A percentile compares a stretch with the other conserved stretches of the same genome.
These are phyloP conservation scores for Pseudochromis fuscus DNA, from an alignment of 2,797 vertebrate genomes.

Conservation along the genomic window DNA sequence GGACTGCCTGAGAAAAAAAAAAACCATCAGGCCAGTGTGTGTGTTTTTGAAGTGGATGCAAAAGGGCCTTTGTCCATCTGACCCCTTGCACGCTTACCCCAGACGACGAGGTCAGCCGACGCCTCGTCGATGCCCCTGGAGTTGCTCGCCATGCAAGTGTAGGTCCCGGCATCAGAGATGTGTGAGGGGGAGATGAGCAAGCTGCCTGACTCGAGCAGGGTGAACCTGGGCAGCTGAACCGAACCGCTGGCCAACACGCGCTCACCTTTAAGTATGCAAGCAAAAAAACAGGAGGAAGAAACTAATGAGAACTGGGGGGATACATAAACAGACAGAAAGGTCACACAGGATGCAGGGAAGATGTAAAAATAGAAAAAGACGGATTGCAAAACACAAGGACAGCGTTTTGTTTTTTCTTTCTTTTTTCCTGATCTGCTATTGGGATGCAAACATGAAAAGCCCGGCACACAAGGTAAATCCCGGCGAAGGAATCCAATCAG, in stretches of 20 bases:
- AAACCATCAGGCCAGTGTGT: not conserved
- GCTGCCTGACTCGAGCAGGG: conserved; percentile 95
- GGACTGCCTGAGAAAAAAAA: not conserved
- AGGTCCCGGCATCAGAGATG: conserved; percentile 92
- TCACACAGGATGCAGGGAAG: not conserved
- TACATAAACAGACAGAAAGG: not conserved
- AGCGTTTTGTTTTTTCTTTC: too few relatives aligned
- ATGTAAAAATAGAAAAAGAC: conserved; percentile 5
- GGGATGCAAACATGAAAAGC: conserved; percentile 55
- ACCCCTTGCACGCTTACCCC: conserved; percentile 84
- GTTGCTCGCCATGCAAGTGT: conserved; percentile 96
- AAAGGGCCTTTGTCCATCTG: not conserved
- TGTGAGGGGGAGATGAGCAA: conserved; percentile 94
- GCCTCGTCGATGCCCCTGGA: conserved; percentile 95
- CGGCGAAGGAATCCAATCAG: conserved; percentile 64
- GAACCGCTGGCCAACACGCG: conserved; percentile 95
- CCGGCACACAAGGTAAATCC: conserved; percentile 43
- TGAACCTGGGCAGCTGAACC: conserved; percentile 95
- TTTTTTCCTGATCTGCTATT: conserved; percentile 45
- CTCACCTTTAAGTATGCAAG: conserved; percentile 84
- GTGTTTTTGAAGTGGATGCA: not conserved
- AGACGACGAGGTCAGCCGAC: conserved; percentile 92
- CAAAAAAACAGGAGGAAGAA: not conserved
- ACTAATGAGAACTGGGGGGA: conserved; percentile 1
- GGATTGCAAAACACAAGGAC: conserved; percentile 46